These are phyloP conservation scores for Crotalus helleri DNA, from an alignment of 2,113 vertebrate genomes.

Conservation along the genomic window DNA sequence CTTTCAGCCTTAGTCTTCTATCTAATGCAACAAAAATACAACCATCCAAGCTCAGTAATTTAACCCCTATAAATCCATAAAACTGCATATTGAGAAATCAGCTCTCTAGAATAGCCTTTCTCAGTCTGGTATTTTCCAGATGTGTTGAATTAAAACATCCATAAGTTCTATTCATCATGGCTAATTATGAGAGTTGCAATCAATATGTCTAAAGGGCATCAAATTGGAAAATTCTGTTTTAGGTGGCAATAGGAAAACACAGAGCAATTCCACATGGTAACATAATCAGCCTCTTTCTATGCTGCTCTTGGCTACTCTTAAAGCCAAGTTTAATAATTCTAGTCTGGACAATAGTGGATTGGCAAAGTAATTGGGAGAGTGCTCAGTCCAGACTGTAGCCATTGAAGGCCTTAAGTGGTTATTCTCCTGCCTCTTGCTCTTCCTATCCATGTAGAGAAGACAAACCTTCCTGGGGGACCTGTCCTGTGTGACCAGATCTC, in stretches of 20 bases:
- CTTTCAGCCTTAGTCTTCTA: neutral
- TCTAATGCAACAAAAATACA: neutral
- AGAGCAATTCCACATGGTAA: neutral
- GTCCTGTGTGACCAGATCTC: neutral
- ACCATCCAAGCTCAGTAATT: neutral
- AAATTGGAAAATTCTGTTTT: neutral
- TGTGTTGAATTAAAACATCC: neutral
- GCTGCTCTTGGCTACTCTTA: neutral
- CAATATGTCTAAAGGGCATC: neutral
- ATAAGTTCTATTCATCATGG: neutral
- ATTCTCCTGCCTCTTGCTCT: neutral
- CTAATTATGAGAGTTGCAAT: neutral
- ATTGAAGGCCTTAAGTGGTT: neutral
- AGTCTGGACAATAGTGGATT: neutral
- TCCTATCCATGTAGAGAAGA: neutral
- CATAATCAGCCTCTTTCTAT: neutral
- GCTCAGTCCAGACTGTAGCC: neutral
- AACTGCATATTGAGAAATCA: neutral
- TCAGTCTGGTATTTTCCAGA: neutral
- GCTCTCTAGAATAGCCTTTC: neutral
- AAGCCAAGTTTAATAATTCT: neutral
- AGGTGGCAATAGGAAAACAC: neutral
- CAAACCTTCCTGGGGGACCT: neutral
- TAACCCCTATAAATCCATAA: neutral
- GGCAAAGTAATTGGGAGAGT: neutral